Percentiles rank a stretch among this genome's conserved stretches.
These are phyloP conservation scores for Pan troglodytes DNA, from an alignment of 2,113 vertebrate species.

Conservation along the genomic window NHGRI_mPanTro3-v2.1_pri NC_072421.2:122532001-122532500, in stretches of 20 bases:
- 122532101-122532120: not conserved
- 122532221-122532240: conserved; percentile 21
- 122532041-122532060: too few relatives aligned
- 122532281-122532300: too few relatives aligned
- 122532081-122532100: conserved; percentile 29
- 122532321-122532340: too few relatives aligned
- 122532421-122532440: not conserved
- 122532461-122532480: not conserved
- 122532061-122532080: not conserved
- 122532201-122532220: not conserved
- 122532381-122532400: not conserved
- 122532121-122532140: not conserved
- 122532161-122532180: not conserved
- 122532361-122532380: too few relatives aligned
- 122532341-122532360: too few relatives aligned
- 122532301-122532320: too few relatives aligned
- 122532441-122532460: not conserved
- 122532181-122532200: conserved; percentile 11
- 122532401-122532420: not conserved
- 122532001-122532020: too few relatives aligned
- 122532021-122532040: too few relatives aligned
- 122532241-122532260: not conserved
- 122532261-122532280: not conserved
- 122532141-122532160: conserved; percentile 9
- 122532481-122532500: conserved; percentile 12